Conservation (phyloP, 2,113 vertebrate genomes). For the Sinocyclocheilus maitianheensis region DNA sequence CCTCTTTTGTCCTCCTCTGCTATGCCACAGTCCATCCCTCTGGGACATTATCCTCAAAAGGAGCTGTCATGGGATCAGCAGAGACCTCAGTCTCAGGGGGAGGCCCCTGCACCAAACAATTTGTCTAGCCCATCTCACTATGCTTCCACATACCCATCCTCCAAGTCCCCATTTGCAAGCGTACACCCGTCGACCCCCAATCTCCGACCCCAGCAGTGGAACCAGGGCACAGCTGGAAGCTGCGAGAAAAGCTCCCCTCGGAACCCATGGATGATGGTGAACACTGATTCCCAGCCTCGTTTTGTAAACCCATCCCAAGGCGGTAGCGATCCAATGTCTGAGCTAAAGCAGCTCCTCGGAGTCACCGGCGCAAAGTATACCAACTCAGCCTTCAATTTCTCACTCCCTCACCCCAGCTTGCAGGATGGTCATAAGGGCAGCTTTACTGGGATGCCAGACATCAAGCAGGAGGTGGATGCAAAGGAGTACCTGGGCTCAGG, state of each 20-base stretch:
- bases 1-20: constrained; percentile 57
- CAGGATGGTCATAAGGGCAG: constrained; percentile 66
- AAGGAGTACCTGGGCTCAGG: constrained; percentile 66
- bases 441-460: constrained; percentile 57
- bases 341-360: constrained; percentile 90
- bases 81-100: constrained; percentile 74
- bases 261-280: constrained; percentile 71
- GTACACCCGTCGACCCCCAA: constrained; percentile 63
- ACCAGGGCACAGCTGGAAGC: constrained; percentile 63
- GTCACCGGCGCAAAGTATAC: constrained; percentile 82
- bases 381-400: constrained; percentile 82
- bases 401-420: constrained; percentile 68
- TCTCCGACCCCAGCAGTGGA: constrained; percentile 68
- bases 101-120: constrained; percentile 49
- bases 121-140: constrained; percentile 44
- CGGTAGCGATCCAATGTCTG: constrained; percentile 87
- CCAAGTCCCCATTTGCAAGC: constrained; percentile 71
- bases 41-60: constrained; percentile 69
- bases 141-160: constrained; percentile 65
- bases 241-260: constrained; percentile 64
- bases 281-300: constrained; percentile 70
- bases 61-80: constrained; percentile 68
- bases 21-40: constrained; percentile 69
- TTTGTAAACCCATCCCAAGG: constrained; percentile 64
- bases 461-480: constrained; percentile 76